phyloP scores from a whole-genome alignment of 2,888 invertebrate genomes.

The Tachina grossa region DNA sequence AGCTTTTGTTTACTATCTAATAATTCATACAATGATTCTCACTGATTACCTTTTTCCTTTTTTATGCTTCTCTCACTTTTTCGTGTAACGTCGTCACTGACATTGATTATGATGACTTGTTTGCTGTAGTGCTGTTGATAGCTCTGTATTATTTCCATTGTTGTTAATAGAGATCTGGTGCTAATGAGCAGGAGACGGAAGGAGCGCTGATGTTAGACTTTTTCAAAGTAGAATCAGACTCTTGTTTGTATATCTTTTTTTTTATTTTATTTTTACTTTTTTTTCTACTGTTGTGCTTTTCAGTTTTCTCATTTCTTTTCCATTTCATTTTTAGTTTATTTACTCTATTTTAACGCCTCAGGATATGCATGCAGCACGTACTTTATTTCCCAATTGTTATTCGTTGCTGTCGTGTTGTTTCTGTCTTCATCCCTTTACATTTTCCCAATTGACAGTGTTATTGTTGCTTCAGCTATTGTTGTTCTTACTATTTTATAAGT shows the following conservation, averaged over 20 bases:
- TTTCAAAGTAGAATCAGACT: constrained; percentile 46
- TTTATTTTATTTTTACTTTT: neutral
- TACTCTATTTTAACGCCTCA: constrained; percentile 70
- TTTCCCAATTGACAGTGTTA: constrained; percentile 30
- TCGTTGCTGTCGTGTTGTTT: constrained; percentile 46
- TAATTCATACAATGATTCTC: constrained; percentile 30
- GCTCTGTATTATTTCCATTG: constrained; percentile 21
- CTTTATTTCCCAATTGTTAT: constrained; percentile 71
- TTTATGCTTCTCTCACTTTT: neutral
- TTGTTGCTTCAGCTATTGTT: constrained; percentile 28
- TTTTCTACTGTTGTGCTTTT: constrained; percentile 6
- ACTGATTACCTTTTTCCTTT: constrained; percentile 25
- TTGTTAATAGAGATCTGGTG: constrained; percentile 36
- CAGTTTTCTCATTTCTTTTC: constrained; percentile 6
- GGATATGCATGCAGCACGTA: constrained; percentile 72
- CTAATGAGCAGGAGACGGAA: constrained; percentile 41
- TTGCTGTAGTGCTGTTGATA: constrained; percentile 29
- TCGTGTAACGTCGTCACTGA: constrained; percentile 37
- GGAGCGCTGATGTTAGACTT: constrained; percentile 52
- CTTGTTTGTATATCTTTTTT: constrained; percentile 39
- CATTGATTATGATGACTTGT: constrained; percentile 66
- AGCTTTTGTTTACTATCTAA: constrained; percentile 50
- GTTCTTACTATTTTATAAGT: constrained; percentile 51
- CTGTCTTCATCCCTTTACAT: constrained; percentile 4
- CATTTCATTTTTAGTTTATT: constrained; percentile 69